Evolutionary conservation across 2,888 invertebrate species (phyloP).

Genomic region (Gari tellinella): DNA sequence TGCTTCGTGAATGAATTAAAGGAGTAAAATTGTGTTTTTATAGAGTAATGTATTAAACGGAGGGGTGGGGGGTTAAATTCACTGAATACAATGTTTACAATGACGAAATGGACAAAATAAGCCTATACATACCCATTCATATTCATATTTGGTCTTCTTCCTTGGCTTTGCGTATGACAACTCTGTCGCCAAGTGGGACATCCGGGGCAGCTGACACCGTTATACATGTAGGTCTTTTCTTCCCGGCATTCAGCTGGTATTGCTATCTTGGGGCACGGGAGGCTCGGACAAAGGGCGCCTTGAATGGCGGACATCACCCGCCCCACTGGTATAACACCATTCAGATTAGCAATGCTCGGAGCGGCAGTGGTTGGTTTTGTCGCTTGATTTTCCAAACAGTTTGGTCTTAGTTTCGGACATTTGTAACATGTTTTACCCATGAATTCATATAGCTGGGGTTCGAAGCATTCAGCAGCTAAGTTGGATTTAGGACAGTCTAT

Average conservation of each 20-base stretch:
- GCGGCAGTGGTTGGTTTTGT: too few species aligned
- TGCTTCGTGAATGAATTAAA: too few species aligned
- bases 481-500: constrained; percentile 3
- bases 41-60: too few species aligned
- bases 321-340: constrained; percentile 27
- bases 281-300: constrained; percentile 24
- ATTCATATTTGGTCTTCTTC: constrained; percentile 21
- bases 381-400: constrained; percentile 18
- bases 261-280: constrained; percentile 37
- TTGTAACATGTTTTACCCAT: constrained; percentile 39
- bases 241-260: constrained; percentile 39
- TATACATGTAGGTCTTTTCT: constrained; percentile 25
- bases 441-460: constrained; percentile 29
- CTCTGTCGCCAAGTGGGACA: constrained; percentile 45
- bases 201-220: constrained; percentile 35
- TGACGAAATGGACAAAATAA: background rate
- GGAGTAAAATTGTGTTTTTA: too few species aligned
- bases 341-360: constrained; percentile 12
- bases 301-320: constrained; percentile 18
- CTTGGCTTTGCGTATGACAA: constrained; percentile 12
- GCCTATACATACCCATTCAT: constrained; percentile 45
- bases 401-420: constrained; percentile 48
- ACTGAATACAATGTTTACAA: too few species aligned
- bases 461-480: constrained; percentile 26
- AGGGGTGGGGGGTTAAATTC: too few species aligned